Evolutionary conservation across 2,113 vertebrate genomes (phyloP), one percentile per base, ranked within the genome.

Genomic region (Chionomys nivalis): DNA sequence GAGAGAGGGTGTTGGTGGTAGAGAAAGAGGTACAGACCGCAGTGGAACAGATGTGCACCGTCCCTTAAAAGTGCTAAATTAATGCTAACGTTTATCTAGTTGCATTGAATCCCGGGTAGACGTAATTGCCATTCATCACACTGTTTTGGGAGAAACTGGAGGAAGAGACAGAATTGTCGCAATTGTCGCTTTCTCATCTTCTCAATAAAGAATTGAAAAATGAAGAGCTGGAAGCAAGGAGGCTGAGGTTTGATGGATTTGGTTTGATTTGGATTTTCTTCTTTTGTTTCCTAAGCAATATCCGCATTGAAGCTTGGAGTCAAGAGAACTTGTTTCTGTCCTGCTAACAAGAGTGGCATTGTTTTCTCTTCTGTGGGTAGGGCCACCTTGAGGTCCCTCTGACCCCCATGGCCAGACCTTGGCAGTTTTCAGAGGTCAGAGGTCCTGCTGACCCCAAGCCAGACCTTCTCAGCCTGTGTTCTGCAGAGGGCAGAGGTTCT

Each of bases 61-160:
- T 33, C 5, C 94, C 86, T 63, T 0, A 0, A 98, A 96, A 95
- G 77, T 85, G 95, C 97, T 98, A 98, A 98, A 98, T 98, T 98
- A 98, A 98, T 98, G 94, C 96, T 96, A 97, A 98, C 97, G 97
- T 98, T 97, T 97, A 97, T 97, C 96, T 97, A 98, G 96, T 96
- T 94, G 93, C 93, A 97, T 94, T 93, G 97, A 98, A 97, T 97
- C 85, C 90, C 73, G 75, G 95, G 96, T 97, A 95, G 97, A 98
- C 98, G 96, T 96, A 94, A 98, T 95, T 95, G 96, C 97, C 97
- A 93, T 75, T 98, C 75, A 0, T 96, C 97, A 94, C 91, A 97
- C 93, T 95, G 79, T 94, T 97, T 98, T 94, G 90, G 13, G 23
- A 96, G 95, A 97, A 98, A 98, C 97, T 83, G 90, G 93, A 92